Percentiles rank a stretch among this genome's conserved stretches.
These are phyloP conservation scores for Puntigrus tetrazona DNA, from an alignment of 2,113 vertebrate species.

Conservation along the genomic window DNA sequence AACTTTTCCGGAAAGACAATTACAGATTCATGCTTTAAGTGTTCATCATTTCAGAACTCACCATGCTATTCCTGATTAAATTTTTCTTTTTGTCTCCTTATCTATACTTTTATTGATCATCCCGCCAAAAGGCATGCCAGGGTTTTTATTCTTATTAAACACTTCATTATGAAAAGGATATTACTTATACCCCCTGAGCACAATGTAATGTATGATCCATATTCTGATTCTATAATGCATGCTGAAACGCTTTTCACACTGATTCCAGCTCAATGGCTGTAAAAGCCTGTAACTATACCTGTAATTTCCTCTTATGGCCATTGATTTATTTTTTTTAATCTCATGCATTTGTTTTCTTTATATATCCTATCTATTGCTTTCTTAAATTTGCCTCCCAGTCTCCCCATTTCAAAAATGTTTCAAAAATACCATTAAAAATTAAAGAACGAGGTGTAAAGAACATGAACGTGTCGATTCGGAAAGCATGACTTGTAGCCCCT, in stretches of 20 bases:
- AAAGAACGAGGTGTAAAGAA: background rate
- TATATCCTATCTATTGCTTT: background rate
- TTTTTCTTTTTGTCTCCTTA: background rate
- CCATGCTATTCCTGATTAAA: background rate
- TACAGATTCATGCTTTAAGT: background rate
- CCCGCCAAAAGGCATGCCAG: background rate
- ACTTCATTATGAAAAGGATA: conserved; percentile 7
- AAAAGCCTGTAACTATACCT: background rate
- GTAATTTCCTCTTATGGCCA: background rate
- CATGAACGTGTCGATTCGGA: background rate
- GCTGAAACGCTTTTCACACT: background rate
- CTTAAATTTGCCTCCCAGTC: background rate
- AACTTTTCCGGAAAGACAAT: background rate
- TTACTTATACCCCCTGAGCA: background rate
- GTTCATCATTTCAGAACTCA: conserved; percentile 4
- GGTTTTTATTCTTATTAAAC: conserved; percentile 15
- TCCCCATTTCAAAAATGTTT: background rate
- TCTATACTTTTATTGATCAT: background rate
- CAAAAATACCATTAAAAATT: background rate
- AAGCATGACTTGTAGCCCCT: background rate
- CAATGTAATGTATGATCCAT: background rate
- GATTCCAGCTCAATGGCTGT: background rate
- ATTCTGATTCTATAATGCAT: background rate
- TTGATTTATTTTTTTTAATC: background rate
- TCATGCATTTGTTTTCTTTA: background rate